Conservation (phyloP, 2,113 vertebrate genomes). For the Agapornis roseicollis region DNA sequence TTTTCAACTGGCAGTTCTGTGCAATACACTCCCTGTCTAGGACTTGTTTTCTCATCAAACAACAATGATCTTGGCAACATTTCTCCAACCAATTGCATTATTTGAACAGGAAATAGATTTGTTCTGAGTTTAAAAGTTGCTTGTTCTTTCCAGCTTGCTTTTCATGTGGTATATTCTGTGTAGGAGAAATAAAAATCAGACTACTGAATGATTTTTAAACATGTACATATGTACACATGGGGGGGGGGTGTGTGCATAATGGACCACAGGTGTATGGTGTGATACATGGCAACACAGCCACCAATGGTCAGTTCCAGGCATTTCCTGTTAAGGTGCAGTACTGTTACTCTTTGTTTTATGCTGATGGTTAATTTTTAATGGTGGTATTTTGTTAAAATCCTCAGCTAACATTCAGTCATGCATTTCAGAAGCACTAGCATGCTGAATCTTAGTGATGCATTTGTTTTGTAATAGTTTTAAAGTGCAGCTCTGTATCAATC, state of each 20-base stretch:
- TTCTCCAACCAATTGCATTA: neutral
- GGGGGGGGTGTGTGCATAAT: no score
- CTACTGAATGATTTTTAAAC: neutral
- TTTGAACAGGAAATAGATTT: neutral
- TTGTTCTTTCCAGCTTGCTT: neutral
- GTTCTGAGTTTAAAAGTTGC: neutral
- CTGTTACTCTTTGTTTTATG: neutral
- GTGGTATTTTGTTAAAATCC: neutral
- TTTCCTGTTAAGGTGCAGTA: neutral
- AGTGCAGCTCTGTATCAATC: neutral
- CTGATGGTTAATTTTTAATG: neutral
- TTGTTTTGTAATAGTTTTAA: neutral
- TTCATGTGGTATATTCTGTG: neutral
- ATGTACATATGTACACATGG: fast-evolving
- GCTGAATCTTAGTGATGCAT: neutral
- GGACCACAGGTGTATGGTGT: fast-evolving
- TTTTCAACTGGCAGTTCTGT: neutral
- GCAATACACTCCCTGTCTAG: neutral
- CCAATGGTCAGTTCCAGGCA: neutral
- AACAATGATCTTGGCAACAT: neutral
- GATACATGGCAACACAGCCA: neutral
- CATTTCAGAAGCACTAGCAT: neutral
- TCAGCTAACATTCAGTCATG: neutral
- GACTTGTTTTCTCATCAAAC: neutral
- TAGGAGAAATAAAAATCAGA: neutral